phyloP scores from a whole-genome alignment of 2,113 vertebrate species.

The Menura novaehollandiae region DNA sequence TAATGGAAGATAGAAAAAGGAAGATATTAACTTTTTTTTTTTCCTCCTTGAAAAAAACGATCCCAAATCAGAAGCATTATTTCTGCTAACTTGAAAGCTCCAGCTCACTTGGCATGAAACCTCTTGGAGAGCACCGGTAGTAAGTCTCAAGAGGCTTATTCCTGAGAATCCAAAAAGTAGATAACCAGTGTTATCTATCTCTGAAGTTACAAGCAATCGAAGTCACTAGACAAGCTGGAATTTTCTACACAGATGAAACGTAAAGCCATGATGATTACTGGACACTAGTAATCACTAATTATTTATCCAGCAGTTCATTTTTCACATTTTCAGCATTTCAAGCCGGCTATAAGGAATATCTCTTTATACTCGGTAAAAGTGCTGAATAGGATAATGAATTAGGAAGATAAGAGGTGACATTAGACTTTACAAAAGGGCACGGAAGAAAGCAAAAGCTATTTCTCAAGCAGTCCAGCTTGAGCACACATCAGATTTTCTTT shows the following conservation, averaged over 20 bases:
- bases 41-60: neutral
- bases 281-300: neutral
- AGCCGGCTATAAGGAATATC: neutral
- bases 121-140: fast-evolving
- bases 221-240: neutral
- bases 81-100: neutral
- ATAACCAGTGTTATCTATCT: neutral
- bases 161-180: neutral
- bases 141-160: neutral
- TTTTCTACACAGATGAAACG: neutral
- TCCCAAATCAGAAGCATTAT: neutral
- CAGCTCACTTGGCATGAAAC: neutral
- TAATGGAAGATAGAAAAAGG: neutral
- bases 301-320: neutral
- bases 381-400: neutral
- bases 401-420: neutral
- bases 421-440: neutral
- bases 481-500: neutral
- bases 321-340: neutral
- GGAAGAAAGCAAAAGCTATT: neutral
- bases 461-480: neutral
- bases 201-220: neutral
- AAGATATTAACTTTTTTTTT: neutral
- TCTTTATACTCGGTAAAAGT: neutral
- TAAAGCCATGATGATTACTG: neutral